Evolutionary conservation across 2,113 vertebrate species (phyloP).

Genomic region (Osmerus mordax): DNA sequence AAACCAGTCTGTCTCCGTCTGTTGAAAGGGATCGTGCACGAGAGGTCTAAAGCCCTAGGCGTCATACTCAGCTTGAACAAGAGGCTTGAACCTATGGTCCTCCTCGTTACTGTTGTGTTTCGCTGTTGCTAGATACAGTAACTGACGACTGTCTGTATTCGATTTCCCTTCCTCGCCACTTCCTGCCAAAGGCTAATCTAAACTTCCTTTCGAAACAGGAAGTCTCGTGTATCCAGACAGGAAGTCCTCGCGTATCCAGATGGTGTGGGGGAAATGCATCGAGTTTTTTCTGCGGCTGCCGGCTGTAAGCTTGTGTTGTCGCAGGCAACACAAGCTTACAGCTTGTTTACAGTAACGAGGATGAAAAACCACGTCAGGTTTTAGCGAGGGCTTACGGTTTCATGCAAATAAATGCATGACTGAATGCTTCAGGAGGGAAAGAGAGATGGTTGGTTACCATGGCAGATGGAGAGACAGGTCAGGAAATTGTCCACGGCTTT

Average conservation of each 20-base stretch:
- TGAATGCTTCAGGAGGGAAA: slow-evolving; percentile 13
- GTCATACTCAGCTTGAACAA: too few relatives aligned
- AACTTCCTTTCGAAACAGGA: neutral
- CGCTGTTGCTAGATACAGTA: neutral
- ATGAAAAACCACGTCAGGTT: neutral
- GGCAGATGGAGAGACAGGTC: slow-evolving; percentile 25
- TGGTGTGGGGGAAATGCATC: slow-evolving; percentile 13
- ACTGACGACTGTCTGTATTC: neutral
- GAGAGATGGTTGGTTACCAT: slow-evolving; percentile 1
- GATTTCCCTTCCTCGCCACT: slow-evolving; percentile 2
- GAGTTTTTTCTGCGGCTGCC: neutral
- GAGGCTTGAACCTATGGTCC: too few relatives aligned
- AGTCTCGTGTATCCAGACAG: neutral
- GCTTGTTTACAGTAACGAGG: too few relatives aligned
- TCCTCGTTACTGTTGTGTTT: neutral
- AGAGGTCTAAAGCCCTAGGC: too few relatives aligned
- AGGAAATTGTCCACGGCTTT: slow-evolving; percentile 26
- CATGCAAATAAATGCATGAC: slow-evolving; percentile 45
- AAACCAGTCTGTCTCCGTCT: too few relatives aligned
- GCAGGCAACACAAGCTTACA: too few relatives aligned
- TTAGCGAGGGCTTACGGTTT: slow-evolving; percentile 42
- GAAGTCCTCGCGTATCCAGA: neutral
- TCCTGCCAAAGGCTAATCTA: slow-evolving; percentile 10
- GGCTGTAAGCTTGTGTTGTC: slow-evolving; percentile 36
- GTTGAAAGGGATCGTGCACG: too few relatives aligned